Conservation (phyloP, 2,888 invertebrate genomes). For the Heliconius ismenius region DNA sequence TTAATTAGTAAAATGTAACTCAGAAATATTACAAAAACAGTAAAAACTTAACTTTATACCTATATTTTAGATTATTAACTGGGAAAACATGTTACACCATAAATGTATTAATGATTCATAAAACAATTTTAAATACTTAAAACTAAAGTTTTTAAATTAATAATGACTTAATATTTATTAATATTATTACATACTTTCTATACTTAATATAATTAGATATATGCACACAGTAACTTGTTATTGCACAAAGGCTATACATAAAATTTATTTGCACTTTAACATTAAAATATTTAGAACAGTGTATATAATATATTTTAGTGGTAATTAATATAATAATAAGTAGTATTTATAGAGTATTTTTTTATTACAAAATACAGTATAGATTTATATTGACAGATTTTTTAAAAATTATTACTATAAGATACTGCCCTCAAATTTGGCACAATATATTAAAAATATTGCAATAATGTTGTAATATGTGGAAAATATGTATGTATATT, state of each 20-base stretch:
- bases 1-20: not conserved
- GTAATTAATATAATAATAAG: not conserved
- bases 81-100: conserved; percentile 36
- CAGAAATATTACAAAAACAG: conserved; percentile 39
- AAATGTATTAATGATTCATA: conserved; percentile 23
- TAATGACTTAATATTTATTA: conserved; percentile 23
- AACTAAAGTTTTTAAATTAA: conserved; percentile 8
- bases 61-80: conserved; percentile 20
- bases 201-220: conserved; percentile 2
- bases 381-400: not conserved
- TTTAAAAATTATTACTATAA: not conserved
- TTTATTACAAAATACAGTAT: not conserved
- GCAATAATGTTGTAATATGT: not conserved
- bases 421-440: conserved; percentile 20
- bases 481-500: conserved; percentile 6
- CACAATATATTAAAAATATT: conserved; percentile 20
- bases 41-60: conserved; percentile 21
- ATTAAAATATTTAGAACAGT: conserved; percentile 1
- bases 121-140: conserved; percentile 22
- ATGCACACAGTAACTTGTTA: conserved; percentile 31
- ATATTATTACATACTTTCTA: not conserved
- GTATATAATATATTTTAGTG: conserved; percentile 13
- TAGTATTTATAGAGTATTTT: conserved; percentile 4
- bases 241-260: conserved; percentile 44
- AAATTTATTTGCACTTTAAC: conserved; percentile 35